Evolutionary conservation across 2,888 invertebrate genomes (phyloP).

Genomic region (Syrista parreyssii): DNA sequence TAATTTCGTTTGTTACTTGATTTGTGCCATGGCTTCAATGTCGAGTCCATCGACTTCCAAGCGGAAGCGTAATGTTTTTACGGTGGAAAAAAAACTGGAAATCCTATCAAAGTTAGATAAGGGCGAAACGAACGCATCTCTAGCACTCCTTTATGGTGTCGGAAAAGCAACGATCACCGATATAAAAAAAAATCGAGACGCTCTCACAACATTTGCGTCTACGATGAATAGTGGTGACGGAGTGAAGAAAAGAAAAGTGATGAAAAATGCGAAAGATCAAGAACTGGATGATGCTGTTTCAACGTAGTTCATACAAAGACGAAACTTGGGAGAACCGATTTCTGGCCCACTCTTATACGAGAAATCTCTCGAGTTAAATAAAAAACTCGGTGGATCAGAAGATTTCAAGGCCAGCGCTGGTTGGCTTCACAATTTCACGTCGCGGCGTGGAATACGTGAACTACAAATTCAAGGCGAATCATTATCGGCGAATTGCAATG

Average conservation of each 20-base stretch:
- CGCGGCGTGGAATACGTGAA: too few species aligned
- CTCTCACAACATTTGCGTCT: slow-evolving; percentile 38
- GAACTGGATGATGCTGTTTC: slow-evolving; percentile 42
- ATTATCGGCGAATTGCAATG: slow-evolving; percentile 10
- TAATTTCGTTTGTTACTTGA: too few species aligned
- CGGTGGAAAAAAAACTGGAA: slow-evolving; percentile 16
- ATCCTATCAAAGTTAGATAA: slow-evolving; percentile 20
- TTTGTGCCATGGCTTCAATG: too few species aligned
- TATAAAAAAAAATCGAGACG: slow-evolving; percentile 37
- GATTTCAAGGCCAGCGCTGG: slow-evolving; percentile 33
- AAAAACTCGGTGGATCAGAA: slow-evolving; percentile 2
- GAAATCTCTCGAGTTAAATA: slow-evolving; percentile 6
- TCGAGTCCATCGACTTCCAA: slow-evolving; percentile 10
- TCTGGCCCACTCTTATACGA: slow-evolving; percentile 20
- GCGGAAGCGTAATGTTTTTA: slow-evolving; percentile 20
- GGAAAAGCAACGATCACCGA: slow-evolving; percentile 40
- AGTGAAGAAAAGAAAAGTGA: slow-evolving; percentile 38
- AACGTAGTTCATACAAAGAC: slow-evolving; percentile 35
- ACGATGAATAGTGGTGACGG: slow-evolving; percentile 40
- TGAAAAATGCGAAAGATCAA: slow-evolving; percentile 24
- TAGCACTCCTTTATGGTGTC: slow-evolving; percentile 26
- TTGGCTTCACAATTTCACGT: slow-evolving; percentile 41
- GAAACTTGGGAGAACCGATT: slow-evolving; percentile 37
- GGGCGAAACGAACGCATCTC: slow-evolving; percentile 15
- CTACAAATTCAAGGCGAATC: slow-evolving; percentile 24